Base-by-base conservation (phyloP, 2,797 vertebrate species). In the Rhadinocentrus ornatus region DNA sequence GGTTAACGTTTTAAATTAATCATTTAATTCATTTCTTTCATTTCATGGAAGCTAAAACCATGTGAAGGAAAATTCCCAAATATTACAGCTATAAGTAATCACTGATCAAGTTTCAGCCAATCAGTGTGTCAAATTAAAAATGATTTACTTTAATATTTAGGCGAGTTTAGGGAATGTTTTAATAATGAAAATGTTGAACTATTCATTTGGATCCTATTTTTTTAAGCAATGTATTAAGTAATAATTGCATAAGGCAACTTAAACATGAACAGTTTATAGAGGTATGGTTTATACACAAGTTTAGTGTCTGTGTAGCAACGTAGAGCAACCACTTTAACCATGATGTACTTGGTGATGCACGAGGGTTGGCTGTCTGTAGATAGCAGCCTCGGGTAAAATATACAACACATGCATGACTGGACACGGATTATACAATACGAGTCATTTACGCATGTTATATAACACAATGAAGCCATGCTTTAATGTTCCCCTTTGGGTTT, bases 391-490 rank as follows among this genome's bases (percentile, higher is more conserved):
- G 22, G 22, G 66, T 56, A 32, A 65, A 71, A 59, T 22, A 66
- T 46, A 52, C 44, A 65, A 60, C 2, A 48, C 46, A 63, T 3
- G 60, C 73, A 75, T 48, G 46, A 70, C 59, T 62, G 60, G 54
- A 39, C 44, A 65, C 32, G 7, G 32, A 63, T 31, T 72, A 35
- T 3, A 63, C 59, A 8, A 69, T 64, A n/a, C 37, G 35, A 75
- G 64, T 26, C 54, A 67, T 61, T 75, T 61, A 32, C 0, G 1
- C 24, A 55, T 22, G 56, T 82, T 85, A 77, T 0, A 1, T 58
- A 87, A 83, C 46, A 55, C 24, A 12, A 37, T 7, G 32, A 61
- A 64, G 67, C 52, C 20, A 32, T 0, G 1, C 67, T 70, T 73
- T 69, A 20, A 75, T 29, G 44, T 46, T 57, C 46, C 1, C 31